Percentiles rank a stretch among this genome's conserved stretches.
Evolutionary conservation across 2,888 invertebrate species (phyloP).

Genomic region (Drosophila pseudotakahashii): DNA sequence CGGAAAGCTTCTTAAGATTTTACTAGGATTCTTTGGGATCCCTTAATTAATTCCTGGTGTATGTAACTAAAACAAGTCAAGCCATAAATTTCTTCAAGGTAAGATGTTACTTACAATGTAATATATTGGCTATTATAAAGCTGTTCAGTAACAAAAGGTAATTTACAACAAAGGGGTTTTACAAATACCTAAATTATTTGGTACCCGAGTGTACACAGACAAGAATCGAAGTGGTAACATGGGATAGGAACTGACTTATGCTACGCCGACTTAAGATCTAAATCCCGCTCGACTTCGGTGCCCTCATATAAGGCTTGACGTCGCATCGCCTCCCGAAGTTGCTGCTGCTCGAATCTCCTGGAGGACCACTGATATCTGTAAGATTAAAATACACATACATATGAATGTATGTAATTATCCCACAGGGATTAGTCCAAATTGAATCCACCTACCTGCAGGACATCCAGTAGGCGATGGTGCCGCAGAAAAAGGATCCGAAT

Average conservation of each 20-base stretch:
- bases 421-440: background rate
- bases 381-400: background rate
- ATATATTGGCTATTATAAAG: slow-evolving; percentile 19
- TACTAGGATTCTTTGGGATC: background rate
- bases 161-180: slow-evolving; percentile 14
- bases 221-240: slow-evolving; percentile 3
- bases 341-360: slow-evolving; percentile 87
- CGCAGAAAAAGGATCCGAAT: slow-evolving; percentile 87
- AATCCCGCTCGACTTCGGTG: slow-evolving; percentile 85
- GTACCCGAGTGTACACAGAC: background rate
- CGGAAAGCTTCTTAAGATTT: too few relatives aligned
- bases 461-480: slow-evolving; percentile 89
- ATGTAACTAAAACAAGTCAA: background rate
- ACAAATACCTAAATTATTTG: slow-evolving; percentile 4
- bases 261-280: slow-evolving; percentile 75
- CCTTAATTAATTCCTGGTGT: background rate
- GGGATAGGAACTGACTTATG: slow-evolving; percentile 19
- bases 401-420: too few relatives aligned
- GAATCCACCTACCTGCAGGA: slow-evolving; percentile 85
- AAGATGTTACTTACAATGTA: slow-evolving; percentile 25
- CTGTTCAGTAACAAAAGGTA: slow-evolving; percentile 18
- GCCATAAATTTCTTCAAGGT: slow-evolving; percentile 1
- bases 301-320: slow-evolving; percentile 88
- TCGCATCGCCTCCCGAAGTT: slow-evolving; percentile 87
- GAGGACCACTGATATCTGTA: slow-evolving; percentile 88